These are phyloP conservation scores for Omphaloscelis lunosa DNA, from an alignment of 2,888 invertebrate genomes.

Conservation along the genomic window DNA sequence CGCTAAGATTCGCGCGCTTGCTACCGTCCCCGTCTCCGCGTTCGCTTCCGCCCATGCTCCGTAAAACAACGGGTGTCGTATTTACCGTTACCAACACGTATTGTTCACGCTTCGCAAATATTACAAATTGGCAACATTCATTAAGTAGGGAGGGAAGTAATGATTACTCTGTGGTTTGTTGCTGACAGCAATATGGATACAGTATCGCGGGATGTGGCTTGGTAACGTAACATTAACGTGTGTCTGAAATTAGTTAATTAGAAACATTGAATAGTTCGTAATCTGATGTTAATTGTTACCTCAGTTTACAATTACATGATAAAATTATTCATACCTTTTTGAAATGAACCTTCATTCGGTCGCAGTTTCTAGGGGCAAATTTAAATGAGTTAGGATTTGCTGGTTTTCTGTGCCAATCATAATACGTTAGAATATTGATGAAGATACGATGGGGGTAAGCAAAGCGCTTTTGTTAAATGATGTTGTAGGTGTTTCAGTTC, in stretches of 20 bases:
- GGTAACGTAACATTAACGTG: not conserved
- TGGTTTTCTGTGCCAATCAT: not conserved
- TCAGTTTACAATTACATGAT: not conserved
- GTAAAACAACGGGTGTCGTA: not conserved
- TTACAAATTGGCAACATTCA: constrained; percentile 60
- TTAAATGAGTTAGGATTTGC: not conserved
- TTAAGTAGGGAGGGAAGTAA: constrained; percentile 50
- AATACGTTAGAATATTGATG: not conserved
- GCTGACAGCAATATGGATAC: constrained; percentile 3
- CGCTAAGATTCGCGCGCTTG: too few species aligned
- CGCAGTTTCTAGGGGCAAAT: not conserved
- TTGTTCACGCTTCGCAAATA: constrained; percentile 52
- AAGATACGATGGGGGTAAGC: not conserved
- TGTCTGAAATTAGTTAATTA: not conserved
- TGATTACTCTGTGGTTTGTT: constrained; percentile 39
- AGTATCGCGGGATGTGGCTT: constrained; percentile 3
- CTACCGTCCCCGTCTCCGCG: not conserved
- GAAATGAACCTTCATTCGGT: not conserved
- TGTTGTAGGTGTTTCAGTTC: not conserved
- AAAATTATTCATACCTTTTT: not conserved
- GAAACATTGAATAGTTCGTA: not conserved
- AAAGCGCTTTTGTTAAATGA: not conserved
- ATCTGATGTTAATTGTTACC: not conserved
- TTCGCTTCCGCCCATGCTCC: not conserved
- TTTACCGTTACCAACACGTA: constrained; percentile 33